These are phyloP conservation scores for Zaprionus lineosus DNA, from an alignment of 2,888 invertebrate genomes.

Conservation along the genomic window DNA sequence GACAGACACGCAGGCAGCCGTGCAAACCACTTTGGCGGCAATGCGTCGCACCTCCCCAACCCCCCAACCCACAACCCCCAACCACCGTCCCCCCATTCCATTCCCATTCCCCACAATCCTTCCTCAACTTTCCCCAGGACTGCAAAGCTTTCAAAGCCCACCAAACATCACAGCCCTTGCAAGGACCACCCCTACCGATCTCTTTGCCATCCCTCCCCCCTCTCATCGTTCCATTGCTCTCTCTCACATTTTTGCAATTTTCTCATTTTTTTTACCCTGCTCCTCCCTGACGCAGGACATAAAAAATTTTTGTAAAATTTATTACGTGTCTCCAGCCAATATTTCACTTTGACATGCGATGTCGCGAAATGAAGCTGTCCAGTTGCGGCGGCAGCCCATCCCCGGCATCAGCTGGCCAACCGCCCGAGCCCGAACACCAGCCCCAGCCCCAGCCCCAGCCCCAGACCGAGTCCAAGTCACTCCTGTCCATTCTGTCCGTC, in stretches of 20 bases:
- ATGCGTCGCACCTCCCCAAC: constrained; percentile 41
- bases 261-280: constrained; percentile 4
- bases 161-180: no score
- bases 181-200: no score
- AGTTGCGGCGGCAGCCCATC: constrained; percentile 56
- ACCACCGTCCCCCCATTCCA: background rate
- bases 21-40: constrained; percentile 76
- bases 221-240: constrained; percentile 10
- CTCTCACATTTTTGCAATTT: constrained; percentile 16
- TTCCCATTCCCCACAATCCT: background rate
- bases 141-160: no score
- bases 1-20: constrained; percentile 75
- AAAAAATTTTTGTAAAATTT: constrained; percentile 78
- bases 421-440: background rate
- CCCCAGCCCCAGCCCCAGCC: background rate
- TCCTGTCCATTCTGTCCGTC: background rate
- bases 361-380: constrained; percentile 82
- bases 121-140: no score
- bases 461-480: background rate
- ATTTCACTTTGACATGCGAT: constrained; percentile 82
- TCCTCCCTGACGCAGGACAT: constrained; percentile 46
- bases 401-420: background rate
- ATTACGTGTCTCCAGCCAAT: constrained; percentile 82
- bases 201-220: constrained; percentile 28
- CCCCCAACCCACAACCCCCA: no score